Conservation (phyloP, 2,888 invertebrate species). For the Drosophila bunnanda region DNA sequence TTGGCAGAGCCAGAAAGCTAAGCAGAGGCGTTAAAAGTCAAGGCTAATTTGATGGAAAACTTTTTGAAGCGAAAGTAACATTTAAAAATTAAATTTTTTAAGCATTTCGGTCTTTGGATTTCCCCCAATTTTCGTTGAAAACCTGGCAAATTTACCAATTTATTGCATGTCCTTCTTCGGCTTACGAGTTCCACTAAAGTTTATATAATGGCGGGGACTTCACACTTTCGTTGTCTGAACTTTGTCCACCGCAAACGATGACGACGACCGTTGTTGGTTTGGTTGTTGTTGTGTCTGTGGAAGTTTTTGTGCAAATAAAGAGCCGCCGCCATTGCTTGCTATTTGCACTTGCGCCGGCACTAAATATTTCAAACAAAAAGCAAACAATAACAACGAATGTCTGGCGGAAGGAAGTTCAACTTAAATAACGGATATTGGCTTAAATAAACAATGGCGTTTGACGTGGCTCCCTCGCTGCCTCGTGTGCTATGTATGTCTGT, state of each 20-base stretch:
- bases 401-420: constrained; percentile 75
- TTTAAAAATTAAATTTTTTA: too few relatives aligned
- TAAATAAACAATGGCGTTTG: constrained; percentile 75
- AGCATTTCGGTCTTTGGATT: too few relatives aligned
- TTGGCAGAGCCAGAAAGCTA: neutral
- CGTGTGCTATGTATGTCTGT: constrained; percentile 44
- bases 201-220: constrained; percentile 74
- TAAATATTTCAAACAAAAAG: constrained; percentile 77
- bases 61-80: too few relatives aligned
- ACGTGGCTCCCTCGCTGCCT: constrained; percentile 7
- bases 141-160: constrained; percentile 69
- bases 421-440: constrained; percentile 80
- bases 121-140: too few relatives aligned
- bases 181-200: constrained; percentile 43
- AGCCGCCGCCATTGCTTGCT: constrained; percentile 48
- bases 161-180: constrained; percentile 54
- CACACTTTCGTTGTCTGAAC: constrained; percentile 75
- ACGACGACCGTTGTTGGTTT: too few relatives aligned
- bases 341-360: constrained; percentile 63
- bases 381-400: constrained; percentile 67
- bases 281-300: constrained; percentile 50
- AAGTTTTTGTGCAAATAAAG: constrained; percentile 74
- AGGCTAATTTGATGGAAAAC: neutral
- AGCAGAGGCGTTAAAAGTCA: neutral
- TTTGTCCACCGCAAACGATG: constrained; percentile 59